These are phyloP conservation scores for Rhagoletis pomonella DNA, from an alignment of 1,140 invertebrate genomes.

Conservation along the genomic window DNA sequence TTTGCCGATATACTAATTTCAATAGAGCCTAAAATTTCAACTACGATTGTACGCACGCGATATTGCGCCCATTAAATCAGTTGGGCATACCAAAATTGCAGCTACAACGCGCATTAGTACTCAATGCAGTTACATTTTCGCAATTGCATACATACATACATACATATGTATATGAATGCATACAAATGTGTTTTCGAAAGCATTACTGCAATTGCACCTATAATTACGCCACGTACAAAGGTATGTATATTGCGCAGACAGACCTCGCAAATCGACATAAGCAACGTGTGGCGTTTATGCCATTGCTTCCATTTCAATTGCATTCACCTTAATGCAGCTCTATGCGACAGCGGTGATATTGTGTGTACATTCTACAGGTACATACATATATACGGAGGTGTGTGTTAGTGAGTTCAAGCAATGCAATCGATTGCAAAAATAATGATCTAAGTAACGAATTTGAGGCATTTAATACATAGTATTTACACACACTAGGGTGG, in stretches of 20 bases:
- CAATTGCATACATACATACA: neutral
- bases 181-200: neutral
- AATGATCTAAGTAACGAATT: neutral
- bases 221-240: constrained; percentile 9
- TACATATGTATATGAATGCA: neutral
- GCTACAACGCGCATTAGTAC: neutral
- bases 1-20: neutral
- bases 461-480: neutral
- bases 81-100: constrained; percentile 19
- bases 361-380: neutral
- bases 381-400: neutral
- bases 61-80: constrained; percentile 34
- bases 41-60: constrained; percentile 27
- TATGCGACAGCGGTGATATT: neutral
- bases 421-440: neutral
- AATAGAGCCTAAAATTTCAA: constrained; percentile 40
- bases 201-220: constrained; percentile 7
- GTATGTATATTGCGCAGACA: neutral
- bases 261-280: neutral
- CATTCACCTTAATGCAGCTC: neutral
- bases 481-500: no score
- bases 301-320: constrained; percentile 34
- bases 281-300: neutral
- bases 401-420: neutral
- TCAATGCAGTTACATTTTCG: neutral